Percentiles rank a stretch among this genome's conserved stretches.
Evolutionary conservation across 2,888 invertebrate genomes (phyloP).

Genomic region (Stegana nigrithorax): DNA sequence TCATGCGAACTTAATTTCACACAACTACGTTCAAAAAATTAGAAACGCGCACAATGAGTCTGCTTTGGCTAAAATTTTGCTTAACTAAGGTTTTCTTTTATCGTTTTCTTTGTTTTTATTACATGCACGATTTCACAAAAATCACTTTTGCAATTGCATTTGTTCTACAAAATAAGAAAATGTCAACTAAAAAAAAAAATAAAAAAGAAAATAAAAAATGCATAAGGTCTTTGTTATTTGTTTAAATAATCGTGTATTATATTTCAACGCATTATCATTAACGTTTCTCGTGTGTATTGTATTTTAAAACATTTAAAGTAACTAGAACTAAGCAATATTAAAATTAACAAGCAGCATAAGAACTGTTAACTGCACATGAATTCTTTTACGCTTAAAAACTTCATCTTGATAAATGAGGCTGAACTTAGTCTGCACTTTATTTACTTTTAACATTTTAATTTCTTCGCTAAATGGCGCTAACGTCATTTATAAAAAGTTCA

Average conservation of each 20-base stretch:
- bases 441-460: too few relatives aligned
- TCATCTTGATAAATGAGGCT: too few relatives aligned
- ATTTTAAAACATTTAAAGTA: background rate
- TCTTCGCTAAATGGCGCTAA: too few relatives aligned
- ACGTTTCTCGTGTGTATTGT: background rate
- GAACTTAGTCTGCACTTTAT: too few relatives aligned
- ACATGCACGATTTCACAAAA: background rate
- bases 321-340: background rate
- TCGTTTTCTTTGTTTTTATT: background rate
- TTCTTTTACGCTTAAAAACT: too few relatives aligned
- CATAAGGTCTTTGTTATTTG: background rate
- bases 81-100: slow-evolving; percentile 21
- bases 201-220: slow-evolving; percentile 1
- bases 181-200: slow-evolving; percentile 5
- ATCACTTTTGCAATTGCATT: slow-evolving; percentile 29
- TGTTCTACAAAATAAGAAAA: slow-evolving; percentile 18
- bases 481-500: too few relatives aligned
- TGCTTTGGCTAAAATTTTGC: too few relatives aligned
- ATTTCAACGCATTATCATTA: background rate
- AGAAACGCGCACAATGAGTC: slow-evolving; percentile 14
- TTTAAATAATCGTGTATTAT: slow-evolving; percentile 5
- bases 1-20: too few relatives aligned
- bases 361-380: too few relatives aligned
- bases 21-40: background rate
- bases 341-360: background rate